Base-by-base conservation (phyloP, 2,113 vertebrate genomes). In the Hypocryptadius cinnamomeus region DNA sequence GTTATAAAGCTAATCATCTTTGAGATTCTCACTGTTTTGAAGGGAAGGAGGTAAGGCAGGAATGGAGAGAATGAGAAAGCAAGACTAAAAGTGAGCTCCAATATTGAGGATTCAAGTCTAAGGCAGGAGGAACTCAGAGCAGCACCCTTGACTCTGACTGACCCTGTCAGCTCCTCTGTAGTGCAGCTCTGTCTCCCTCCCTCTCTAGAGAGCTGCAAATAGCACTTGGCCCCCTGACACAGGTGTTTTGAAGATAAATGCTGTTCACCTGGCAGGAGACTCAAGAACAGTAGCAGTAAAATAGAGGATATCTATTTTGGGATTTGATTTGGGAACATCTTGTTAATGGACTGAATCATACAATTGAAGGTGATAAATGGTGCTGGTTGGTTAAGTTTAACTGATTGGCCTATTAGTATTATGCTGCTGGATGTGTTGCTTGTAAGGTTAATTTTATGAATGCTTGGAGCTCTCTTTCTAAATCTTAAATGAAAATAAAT, bases 401-500 rank as follows among this genome's bases (percentile, higher is more conserved):
- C 68, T 78, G 82, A 92, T 88, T 64, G 28, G 31, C 21, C 44
- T 92, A 15, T 89, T 94, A 85, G 68, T 51, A 40, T 79, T 91
- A 54, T 74, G 76, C 82, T 92, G 51, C 64, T 90, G 82, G 74
- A n/a, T 80, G 16, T 88, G 64, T 92, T 92, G 37, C 35, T 83
- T 82, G 24, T 93, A 56, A 77, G 51, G 85, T 54, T 89, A 81
- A 74, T 91, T 85, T 87, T 77, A 44, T 79, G 47, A 68, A 44
- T 56, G 60, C 72, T 91, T 71, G n/a, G 53, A 78, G 64, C 47
- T 90, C 33, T 89, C 44, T 91, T 90, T 92, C 70, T 85, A 59
- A 72, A 40, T 79, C 51, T 56, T 90, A 90, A 86, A 86, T 95
- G 60, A 68, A 92, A 86, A 96, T 74, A 74, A 61, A 88, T 48